Evolutionary conservation across 2,797 vertebrate species (phyloP), one percentile per base, ranked within the genome.

Genomic region (Gobio occitaniae): DNA sequence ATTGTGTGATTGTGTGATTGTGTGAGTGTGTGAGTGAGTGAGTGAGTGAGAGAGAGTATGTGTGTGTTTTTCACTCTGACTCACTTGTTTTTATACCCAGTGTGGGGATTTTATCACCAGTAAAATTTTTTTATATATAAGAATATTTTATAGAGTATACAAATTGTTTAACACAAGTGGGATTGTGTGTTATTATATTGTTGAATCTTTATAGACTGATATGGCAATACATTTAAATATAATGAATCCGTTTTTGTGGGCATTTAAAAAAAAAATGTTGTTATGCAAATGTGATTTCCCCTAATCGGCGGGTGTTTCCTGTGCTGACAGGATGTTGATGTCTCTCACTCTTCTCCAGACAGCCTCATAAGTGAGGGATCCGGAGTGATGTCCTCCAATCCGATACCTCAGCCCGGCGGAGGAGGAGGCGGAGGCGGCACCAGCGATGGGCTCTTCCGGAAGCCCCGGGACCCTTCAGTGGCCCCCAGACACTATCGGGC

Each of bases 361-460:
- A 94, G 96, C 94, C 95, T 94, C 93, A 92, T 84, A 88, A 89
- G 94, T 93, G 95, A 96, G 93, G 93, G 90, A 91, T 94, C 94
- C 94, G 91, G 74, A 3, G 97, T 94, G 95, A 99, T 99, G 98
- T 97, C 98, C 92, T 97, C 97, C 89, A 96, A 97, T 93, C 94
- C 96, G 89, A 95, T 95, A 96, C 96, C 96, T 96, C 97, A 94
- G 91, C 91, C 95, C 65, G 92, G 93, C 85, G 93, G 83, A 0
- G 83, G 94, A 63, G 93, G n/a, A n/a, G 78, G 94, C 59, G 93
- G 93, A 83, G 93, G 80, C 0, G 79, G 93, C 90, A 94, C 93
- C 93, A 93, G 94, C 61, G 97, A 96, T 91, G 93, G 95, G 92
- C 93, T 96, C 91, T 96, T 96, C 92, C 96, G 91, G 90, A 99